A percentile compares a stretch with the other conserved stretches of the same genome.
These are phyloP conservation scores for Orius insidiosus DNA, from an alignment of 1,140 invertebrate genomes.

Conservation along the genomic window DNA sequence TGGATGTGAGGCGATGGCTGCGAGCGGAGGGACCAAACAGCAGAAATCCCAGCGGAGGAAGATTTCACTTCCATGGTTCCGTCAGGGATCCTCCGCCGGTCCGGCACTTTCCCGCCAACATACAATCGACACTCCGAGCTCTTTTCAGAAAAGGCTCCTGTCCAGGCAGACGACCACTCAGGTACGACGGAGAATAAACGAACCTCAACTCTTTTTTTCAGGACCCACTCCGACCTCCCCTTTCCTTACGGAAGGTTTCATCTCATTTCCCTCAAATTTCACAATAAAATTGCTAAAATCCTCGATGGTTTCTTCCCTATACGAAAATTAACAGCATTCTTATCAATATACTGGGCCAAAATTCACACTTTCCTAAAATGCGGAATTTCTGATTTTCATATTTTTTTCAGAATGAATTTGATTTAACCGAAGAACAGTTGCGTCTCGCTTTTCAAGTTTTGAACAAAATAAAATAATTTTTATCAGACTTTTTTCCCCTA, in stretches of 20 bases:
- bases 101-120: slow-evolving; percentile 64
- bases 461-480: too few species aligned
- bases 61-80: slow-evolving; percentile 76
- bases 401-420: too few species aligned
- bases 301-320: too few species aligned
- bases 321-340: too few species aligned
- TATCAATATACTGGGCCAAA: too few species aligned
- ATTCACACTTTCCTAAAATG: too few species aligned
- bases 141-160: slow-evolving; percentile 51
- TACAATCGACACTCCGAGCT: slow-evolving; percentile 74
- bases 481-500: too few species aligned
- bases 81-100: slow-evolving; percentile 49
- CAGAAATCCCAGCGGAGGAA: slow-evolving; percentile 36
- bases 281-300: too few species aligned
- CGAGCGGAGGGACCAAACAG: slow-evolving; percentile 22
- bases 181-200: slow-evolving; percentile 5
- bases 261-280: too few species aligned
- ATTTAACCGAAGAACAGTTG: too few species aligned
- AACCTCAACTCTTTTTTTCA: neutral
- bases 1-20: slow-evolving; percentile 18
- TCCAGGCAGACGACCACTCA: slow-evolving; percentile 36
- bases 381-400: too few species aligned
- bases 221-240: neutral
- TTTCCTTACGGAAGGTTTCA: neutral
- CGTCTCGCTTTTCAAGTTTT: too few species aligned